Conservation (phyloP, 2,797 vertebrate genomes). For the Adelosebastes latens region DNA sequence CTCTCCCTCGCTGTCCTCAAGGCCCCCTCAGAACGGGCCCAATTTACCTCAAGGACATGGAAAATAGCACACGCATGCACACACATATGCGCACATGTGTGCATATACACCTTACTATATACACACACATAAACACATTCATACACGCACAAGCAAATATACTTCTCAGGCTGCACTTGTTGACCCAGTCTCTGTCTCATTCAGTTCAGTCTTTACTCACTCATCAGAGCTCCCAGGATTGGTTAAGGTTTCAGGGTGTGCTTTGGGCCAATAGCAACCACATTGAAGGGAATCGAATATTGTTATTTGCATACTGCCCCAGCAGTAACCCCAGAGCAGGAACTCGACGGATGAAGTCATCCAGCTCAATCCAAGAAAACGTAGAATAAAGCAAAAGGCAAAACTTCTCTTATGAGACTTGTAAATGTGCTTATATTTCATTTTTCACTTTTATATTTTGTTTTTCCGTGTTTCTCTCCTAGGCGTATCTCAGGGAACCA, state of each 20-base stretch:
- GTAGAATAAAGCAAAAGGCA: conserved; percentile 43
- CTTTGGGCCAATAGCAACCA: conserved; percentile 66
- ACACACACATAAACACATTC: conserved; percentile 37
- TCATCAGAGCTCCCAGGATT: conserved; percentile 57
- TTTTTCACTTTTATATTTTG: conserved; percentile 23
- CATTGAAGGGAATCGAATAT: conserved; percentile 61
- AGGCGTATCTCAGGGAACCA: conserved; percentile 96
- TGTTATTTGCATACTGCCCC: conserved; percentile 73
- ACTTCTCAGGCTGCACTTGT: conserved; percentile 49
- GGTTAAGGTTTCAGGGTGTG: conserved; percentile 62
- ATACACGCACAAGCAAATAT: conserved; percentile 27
- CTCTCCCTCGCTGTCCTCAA: conserved; percentile 72
- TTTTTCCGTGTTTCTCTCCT: conserved; percentile 46
- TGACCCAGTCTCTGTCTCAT: conserved; percentile 67
- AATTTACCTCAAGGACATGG: conserved; percentile 77
- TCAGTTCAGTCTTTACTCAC: conserved; percentile 62
- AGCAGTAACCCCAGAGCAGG: conserved; percentile 61
- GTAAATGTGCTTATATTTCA: conserved; percentile 42
- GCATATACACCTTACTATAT: conserved; percentile 29
- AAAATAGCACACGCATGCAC: conserved; percentile 50
- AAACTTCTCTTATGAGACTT: conserved; percentile 51
- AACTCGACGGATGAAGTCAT: conserved; percentile 66
- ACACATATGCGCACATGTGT: conserved; percentile 35
- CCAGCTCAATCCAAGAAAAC: conserved; percentile 52
- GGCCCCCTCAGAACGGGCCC: conserved; percentile 59